Percentiles rank a stretch among this genome's conserved stretches.
Conservation (phyloP, 2,888 invertebrate species). For the Trilocha varians region DNA sequence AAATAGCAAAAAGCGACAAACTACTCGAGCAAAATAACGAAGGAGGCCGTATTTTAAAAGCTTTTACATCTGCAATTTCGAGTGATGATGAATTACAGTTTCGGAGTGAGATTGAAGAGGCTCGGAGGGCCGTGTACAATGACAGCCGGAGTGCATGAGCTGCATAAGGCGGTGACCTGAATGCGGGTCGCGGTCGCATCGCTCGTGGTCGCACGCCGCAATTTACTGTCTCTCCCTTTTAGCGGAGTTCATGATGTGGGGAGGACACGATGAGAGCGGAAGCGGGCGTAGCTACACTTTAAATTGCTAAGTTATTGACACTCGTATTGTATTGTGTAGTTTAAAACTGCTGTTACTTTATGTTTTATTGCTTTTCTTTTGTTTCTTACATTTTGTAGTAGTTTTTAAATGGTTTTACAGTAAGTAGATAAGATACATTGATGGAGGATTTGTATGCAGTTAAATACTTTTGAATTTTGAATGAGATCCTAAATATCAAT, state of each 20-base stretch:
- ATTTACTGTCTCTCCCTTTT: conserved; percentile 52
- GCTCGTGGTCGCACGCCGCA: conserved; percentile 36
- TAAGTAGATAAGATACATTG: no score
- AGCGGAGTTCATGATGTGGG: conserved; percentile 33
- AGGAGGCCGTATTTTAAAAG: conserved; percentile 21
- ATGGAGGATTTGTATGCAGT: no score
- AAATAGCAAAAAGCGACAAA: conserved; percentile 12
- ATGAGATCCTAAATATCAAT: no score
- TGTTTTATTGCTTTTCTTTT: no score
- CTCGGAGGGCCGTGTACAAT: conserved; percentile 18
- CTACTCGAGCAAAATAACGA: conserved; percentile 18
- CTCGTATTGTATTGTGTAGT: no score
- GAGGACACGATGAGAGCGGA: conserved; percentile 21
- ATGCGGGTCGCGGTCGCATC: conserved; percentile 36
- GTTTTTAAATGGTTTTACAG: no score
- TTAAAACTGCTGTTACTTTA: no score
- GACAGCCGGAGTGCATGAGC: conserved; percentile 19
- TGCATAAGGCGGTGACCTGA: conserved; percentile 33
- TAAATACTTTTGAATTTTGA: no score
- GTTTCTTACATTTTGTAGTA: no score
- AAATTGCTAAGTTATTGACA: background rate
- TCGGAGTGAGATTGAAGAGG: conserved; percentile 30
- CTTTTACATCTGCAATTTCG: conserved; percentile 22
- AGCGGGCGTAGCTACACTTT: conserved; percentile 15
- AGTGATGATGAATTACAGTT: conserved; percentile 26